Conservation (phyloP, 2,797 vertebrate species). For the Arrhamphus sclerolepis region DNA sequence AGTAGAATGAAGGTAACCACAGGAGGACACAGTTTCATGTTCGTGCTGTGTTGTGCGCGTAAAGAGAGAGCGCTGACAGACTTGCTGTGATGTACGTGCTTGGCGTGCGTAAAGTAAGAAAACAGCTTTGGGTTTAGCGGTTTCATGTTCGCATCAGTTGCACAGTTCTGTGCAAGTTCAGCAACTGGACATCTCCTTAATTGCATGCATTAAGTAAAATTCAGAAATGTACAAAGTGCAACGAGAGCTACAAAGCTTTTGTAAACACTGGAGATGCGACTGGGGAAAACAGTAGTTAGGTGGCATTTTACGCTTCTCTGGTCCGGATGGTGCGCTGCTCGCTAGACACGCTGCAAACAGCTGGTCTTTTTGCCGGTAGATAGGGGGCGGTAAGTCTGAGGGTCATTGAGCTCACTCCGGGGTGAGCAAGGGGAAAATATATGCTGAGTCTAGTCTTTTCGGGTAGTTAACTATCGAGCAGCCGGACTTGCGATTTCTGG, state of each 20-base stretch:
- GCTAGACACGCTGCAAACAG: slow-evolving; percentile 59
- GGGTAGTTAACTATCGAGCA: slow-evolving; percentile 76
- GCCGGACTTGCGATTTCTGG: slow-evolving; percentile 77
- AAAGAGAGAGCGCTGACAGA: slow-evolving; percentile 14
- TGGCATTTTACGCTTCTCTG: slow-evolving; percentile 4
- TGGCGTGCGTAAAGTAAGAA: slow-evolving; percentile 8
- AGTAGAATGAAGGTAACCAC: slow-evolving; percentile 85
- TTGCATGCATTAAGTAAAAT: slow-evolving; percentile 41
- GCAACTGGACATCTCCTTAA: slow-evolving; percentile 25
- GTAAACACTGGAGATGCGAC: neutral
- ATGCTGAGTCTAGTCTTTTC: slow-evolving; percentile 80
- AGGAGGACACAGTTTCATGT: slow-evolving; percentile 17
- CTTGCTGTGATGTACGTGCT: neutral
- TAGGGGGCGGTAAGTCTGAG: slow-evolving; percentile 81
- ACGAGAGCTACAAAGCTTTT: neutral
- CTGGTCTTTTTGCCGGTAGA: slow-evolving; percentile 62
- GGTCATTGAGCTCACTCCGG: slow-evolving; percentile 71
- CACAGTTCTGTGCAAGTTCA: slow-evolving; percentile 25
- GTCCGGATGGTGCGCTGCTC: slow-evolving; percentile 47
- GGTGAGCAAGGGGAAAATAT: slow-evolving; percentile 72
- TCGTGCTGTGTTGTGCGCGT: slow-evolving; percentile 20
- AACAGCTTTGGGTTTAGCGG: slow-evolving; percentile 18
- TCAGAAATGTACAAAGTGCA: slow-evolving; percentile 18
- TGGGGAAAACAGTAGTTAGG: neutral
- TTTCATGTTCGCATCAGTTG: slow-evolving; percentile 33